Percentiles rank a stretch among this genome's conserved stretches.
These are phyloP conservation scores for Stictonetta naevosa DNA, from an alignment of 2,113 vertebrate species.

Conservation along the genomic window DNA sequence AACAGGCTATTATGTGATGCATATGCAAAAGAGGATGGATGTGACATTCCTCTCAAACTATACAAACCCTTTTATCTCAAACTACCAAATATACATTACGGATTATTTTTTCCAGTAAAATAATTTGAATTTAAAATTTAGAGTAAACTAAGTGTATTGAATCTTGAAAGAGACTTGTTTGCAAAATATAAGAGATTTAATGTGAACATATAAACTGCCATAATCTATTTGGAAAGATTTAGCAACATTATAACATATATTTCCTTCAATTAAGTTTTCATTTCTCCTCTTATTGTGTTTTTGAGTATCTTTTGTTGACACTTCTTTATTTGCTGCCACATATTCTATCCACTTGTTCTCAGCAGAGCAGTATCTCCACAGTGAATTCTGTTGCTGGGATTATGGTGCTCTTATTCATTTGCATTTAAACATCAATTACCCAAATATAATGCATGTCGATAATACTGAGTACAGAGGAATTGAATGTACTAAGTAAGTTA, in stretches of 20 bases:
- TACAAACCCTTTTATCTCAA: constrained; percentile 23
- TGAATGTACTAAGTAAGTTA: not conserved
- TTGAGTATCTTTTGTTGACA: not conserved
- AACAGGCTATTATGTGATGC: constrained; percentile 66
- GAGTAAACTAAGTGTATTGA: not conserved
- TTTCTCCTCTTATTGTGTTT: not conserved
- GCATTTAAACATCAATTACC: constrained; percentile 26
- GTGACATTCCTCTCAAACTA: constrained; percentile 45
- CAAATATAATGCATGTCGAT: constrained; percentile 16
- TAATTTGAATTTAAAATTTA: not conserved
- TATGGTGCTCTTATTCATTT: not conserved
- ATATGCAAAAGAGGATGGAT: constrained; percentile 62
- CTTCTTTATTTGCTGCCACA: not conserved
- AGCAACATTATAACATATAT: not conserved
- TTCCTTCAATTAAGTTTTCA: not conserved
- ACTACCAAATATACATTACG: not conserved
- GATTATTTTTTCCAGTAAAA: constrained; percentile 23
- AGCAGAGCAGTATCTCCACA: not conserved
- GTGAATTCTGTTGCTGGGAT: not conserved
- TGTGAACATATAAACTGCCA: not conserved
- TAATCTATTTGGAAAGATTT: not conserved
- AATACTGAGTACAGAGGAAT: not conserved
- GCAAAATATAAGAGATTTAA: not conserved
- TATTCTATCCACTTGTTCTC: not conserved
- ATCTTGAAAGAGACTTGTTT: not conserved